A percentile compares a stretch with the other conserved stretches of the same genome.
These are phyloP conservation scores for Hycleus cichorii DNA, from an alignment of 1,140 invertebrate species.

Conservation along the genomic window DNA sequence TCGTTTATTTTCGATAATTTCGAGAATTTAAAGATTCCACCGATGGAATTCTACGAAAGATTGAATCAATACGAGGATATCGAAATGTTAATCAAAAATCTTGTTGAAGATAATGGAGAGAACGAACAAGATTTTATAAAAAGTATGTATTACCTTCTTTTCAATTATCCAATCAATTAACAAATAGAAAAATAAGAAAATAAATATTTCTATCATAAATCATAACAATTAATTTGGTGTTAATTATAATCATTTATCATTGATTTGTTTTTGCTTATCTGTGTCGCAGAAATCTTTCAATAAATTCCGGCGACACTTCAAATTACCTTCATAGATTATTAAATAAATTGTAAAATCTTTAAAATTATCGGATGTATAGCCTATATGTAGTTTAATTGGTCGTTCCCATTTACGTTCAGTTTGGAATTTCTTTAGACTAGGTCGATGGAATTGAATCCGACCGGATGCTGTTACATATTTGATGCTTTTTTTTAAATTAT, in stretches of 20 bases:
- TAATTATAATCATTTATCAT: too few species aligned
- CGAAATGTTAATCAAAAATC: conserved; percentile 23
- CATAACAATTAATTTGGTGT: too few species aligned
- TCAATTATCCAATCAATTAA: too few species aligned
- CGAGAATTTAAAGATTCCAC: not conserved
- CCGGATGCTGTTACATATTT: conserved; percentile 40
- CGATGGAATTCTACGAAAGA: conserved; percentile 26
- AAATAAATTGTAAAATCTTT: conserved; percentile 51
- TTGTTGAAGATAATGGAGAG: conserved; percentile 22
- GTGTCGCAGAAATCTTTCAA: conserved; percentile 36
- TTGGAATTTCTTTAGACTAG: conserved; percentile 43
- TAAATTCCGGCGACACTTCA: conserved; percentile 50
- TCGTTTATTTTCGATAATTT: too few species aligned
- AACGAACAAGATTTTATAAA: not conserved
- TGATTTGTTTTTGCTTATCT: not conserved
- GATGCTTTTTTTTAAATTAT: conserved; percentile 2
- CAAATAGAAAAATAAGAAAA: too few species aligned
- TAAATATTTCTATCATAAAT: too few species aligned
- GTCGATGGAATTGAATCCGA: conserved; percentile 46
- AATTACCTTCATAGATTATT: conserved; percentile 49
- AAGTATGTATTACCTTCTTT: too few species aligned
- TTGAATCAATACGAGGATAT: conserved; percentile 25
- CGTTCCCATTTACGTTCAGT: conserved; percentile 48
- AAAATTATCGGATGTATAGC: conserved; percentile 44
- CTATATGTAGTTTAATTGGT: conserved; percentile 50